A percentile compares a stretch with the other conserved stretches of the same genome.
Evolutionary conservation across 2,797 vertebrate genomes (phyloP).

Genomic region (Coendou prehensilis): DNA sequence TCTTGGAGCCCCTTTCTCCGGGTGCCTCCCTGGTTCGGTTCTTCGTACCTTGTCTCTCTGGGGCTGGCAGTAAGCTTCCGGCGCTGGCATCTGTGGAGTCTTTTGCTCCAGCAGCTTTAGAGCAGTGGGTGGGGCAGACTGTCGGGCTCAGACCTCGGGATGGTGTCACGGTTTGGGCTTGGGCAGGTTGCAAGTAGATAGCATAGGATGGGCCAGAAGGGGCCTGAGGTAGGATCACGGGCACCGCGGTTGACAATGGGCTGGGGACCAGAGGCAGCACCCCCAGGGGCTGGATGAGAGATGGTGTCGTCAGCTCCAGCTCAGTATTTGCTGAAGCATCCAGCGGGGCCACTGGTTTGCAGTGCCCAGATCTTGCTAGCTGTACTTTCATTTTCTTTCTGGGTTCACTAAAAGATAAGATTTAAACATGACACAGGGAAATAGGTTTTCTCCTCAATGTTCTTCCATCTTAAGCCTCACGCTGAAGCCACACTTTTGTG

Average conservation of each 20-base stretch:
- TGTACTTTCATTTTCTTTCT: conserved; percentile 81
- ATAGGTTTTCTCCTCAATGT: not conserved
- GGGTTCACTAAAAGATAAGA: conserved; percentile 87
- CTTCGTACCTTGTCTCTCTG: conserved; percentile 72
- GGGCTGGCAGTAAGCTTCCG: conserved; percentile 57
- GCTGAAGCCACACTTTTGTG: not conserved
- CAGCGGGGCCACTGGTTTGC: conserved; percentile 27
- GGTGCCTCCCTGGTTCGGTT: conserved; percentile 81
- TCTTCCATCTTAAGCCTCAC: not conserved
- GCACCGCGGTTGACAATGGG: conserved; percentile 90
- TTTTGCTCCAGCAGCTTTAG: conserved; percentile 75
- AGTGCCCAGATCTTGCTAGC: conserved; percentile 66
- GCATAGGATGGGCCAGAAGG: conserved; percentile 90
- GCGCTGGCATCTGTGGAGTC: conserved; percentile 65
- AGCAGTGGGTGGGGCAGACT: conserved; percentile 91
- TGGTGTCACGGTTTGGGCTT: conserved; percentile 88
- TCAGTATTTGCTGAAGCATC: conserved; percentile 83
- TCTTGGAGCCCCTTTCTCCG: conserved; percentile 89
- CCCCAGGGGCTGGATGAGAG: conserved; percentile 84
- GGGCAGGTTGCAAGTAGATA: conserved; percentile 92
- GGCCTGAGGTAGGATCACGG: conserved; percentile 92
- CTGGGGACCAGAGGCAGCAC: conserved; percentile 85
- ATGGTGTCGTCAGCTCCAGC: conserved; percentile 74
- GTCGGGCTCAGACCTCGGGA: conserved; percentile 91
- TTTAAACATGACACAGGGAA: not conserved